Base-by-base conservation (phyloP, 2,888 invertebrate genomes). In the Agrilus mali region DNA sequence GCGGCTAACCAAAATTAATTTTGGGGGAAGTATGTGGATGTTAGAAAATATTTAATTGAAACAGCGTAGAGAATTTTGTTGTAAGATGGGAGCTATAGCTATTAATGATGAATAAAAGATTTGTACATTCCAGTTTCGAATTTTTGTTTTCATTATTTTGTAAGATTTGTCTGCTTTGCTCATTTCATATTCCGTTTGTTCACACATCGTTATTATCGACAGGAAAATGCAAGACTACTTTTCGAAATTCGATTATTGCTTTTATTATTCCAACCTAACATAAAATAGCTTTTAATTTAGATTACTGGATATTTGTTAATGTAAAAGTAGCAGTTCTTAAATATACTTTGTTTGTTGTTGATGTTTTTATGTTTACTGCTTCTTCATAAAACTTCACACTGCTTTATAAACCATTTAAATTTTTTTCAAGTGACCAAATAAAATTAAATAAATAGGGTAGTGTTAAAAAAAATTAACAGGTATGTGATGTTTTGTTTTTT, bases 91-190 rank as follows among this genome's bases (percentile, higher is more conserved):
- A 75, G 74, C 75, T 73, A 74, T 72, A 75, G 70, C 61, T 65
- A 64, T 58, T 60, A 61, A 62, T 64, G 59, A 74, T 75, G 42
- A 75, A 64, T 68, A 67, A 74, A 78, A 76, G 76, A 80, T 80
- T 80, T 81, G 80, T 81, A 81, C 81, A 81, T 81, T 82, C 81
- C 81, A 80, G 27, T 78, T 76, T 76, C 77, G 74, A 68, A 38
- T 38, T 44, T 73, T 78, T 63, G 62, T 63, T 63, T 62, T 64
- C 58, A 60, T 58, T 57, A 53, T 57, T 56, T 57, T 52, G 57
- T 59, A 59, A 57, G 51, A 73, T 76, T 76, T 74, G 71, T 70
- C 70, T 55, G 50, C 49, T 69, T 72, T 70, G 60, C 66, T 65
- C 66, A 70, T 70, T 69, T 70, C 71, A 69, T 68, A 68, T 70